phyloP scores from a whole-genome alignment of 2,113 vertebrate species.

The Lophius piscatorius region DNA sequence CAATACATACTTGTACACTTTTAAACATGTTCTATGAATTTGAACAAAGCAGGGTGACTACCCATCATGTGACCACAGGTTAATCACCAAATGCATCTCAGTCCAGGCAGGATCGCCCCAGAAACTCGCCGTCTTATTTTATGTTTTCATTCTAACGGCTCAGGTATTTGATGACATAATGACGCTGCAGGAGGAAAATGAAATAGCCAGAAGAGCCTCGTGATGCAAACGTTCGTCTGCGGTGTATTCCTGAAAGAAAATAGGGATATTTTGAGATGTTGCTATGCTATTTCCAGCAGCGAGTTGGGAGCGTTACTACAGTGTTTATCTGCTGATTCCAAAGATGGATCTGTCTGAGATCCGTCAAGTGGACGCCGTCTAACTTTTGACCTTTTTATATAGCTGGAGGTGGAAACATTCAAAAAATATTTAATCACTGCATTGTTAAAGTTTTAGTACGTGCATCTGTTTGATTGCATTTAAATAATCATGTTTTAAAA shows the following conservation, averaged over 20 bases:
- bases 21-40: too few relatives aligned
- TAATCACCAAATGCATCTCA: too few relatives aligned
- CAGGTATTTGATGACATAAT: background rate
- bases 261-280: conserved; percentile 61
- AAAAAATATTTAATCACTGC: too few relatives aligned
- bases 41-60: too few relatives aligned
- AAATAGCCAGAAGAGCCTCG: conserved; percentile 32
- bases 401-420: too few relatives aligned
- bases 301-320: conserved; percentile 24
- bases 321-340: conserved; percentile 50
- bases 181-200: background rate
- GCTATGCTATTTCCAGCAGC: conserved; percentile 48
- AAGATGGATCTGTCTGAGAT: conserved; percentile 42
- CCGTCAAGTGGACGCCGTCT: conserved; percentile 49
- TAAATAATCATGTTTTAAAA: too few relatives aligned
- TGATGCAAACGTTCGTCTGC: conserved; percentile 23
- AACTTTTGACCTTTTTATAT: conserved; percentile 49
- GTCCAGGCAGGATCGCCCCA: too few relatives aligned
- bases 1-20: too few relatives aligned
- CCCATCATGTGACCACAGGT: too few relatives aligned
- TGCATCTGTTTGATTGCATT: too few relatives aligned
- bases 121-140: conserved; percentile 5
- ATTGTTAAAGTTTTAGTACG: too few relatives aligned
- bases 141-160: background rate
- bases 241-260: conserved; percentile 23